Conservation (phyloP, 2,113 vertebrate genomes). For the Apteryx owenii region DNA sequence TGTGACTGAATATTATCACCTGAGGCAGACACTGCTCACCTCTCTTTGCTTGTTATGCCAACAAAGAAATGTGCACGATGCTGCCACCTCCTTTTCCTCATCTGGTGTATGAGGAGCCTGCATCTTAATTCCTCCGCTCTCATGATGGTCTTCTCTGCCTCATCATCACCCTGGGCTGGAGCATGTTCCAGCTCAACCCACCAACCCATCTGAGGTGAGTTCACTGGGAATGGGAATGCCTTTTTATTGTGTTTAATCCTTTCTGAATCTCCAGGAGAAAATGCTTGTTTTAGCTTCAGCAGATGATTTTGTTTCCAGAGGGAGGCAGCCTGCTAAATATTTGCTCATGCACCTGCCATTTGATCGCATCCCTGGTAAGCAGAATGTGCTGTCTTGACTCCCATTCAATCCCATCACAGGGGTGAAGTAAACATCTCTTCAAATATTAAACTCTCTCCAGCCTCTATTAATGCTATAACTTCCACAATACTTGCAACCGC, state of each 20-base stretch:
- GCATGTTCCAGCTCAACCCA: not conserved
- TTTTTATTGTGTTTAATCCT: not conserved
- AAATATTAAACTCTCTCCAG: not conserved
- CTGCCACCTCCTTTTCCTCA: not conserved
- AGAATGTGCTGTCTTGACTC: not conserved
- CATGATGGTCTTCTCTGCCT: not conserved
- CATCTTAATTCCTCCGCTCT: not conserved
- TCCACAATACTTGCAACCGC: not conserved
- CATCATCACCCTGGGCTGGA: not conserved
- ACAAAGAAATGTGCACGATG: not conserved
- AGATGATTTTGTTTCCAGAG: not conserved
- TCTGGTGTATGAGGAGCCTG: not conserved
- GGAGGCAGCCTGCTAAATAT: not conserved
- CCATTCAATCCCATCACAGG: not conserved
- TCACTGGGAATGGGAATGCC: not conserved
- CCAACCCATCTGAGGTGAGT: not conserved
- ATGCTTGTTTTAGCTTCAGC: not conserved
- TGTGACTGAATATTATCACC: slow-evolving; percentile 61
- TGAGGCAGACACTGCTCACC: not conserved
- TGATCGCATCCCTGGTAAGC: not conserved
- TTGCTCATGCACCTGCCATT: not conserved
- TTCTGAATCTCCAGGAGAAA: not conserved
- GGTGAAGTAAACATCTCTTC: not conserved
- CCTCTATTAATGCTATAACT: not conserved
- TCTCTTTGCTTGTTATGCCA: not conserved